These are phyloP conservation scores for Drosophila orena DNA, from an alignment of 1,140 invertebrate genomes.

Conservation along the genomic window DNA sequence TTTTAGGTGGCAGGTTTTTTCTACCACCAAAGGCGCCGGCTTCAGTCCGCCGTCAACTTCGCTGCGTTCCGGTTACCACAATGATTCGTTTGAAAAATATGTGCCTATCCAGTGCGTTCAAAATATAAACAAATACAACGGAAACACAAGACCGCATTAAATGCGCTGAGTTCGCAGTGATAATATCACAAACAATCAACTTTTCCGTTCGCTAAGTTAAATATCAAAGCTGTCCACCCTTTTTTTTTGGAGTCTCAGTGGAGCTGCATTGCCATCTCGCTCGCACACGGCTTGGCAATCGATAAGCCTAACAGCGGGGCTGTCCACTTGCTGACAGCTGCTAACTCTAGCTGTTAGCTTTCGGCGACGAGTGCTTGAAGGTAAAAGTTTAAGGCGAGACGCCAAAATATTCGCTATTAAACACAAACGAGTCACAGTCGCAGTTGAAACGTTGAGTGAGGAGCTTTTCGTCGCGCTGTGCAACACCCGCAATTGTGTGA, in stretches of 20 bases:
- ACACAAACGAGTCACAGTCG: slow-evolving; percentile 36
- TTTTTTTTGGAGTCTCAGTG: slow-evolving; percentile 24
- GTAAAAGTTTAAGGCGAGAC: slow-evolving; percentile 42
- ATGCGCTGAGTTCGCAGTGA: not conserved
- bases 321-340: slow-evolving; percentile 47
- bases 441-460: slow-evolving; percentile 60
- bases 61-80: slow-evolving; percentile 28
- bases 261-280: slow-evolving; percentile 24
- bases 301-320: slow-evolving; percentile 65
- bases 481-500: slow-evolving; percentile 9
- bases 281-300: slow-evolving; percentile 53
- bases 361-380: slow-evolving; percentile 16
- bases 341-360: slow-evolving; percentile 11
- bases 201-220: not conserved
- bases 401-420: slow-evolving; percentile 34
- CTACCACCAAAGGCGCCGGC: slow-evolving; percentile 44
- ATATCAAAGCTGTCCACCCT: slow-evolving; percentile 13
- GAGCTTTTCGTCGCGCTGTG: slow-evolving; percentile 32
- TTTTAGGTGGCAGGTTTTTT: slow-evolving; percentile 35
- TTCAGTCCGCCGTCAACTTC: slow-evolving; percentile 41
- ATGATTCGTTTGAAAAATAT: slow-evolving; percentile 11
- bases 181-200: not conserved
- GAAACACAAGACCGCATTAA: no score
- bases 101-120: not conserved
- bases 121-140: slow-evolving; percentile 9